phyloP scores from a whole-genome alignment of 2,797 vertebrate genomes.

The Hyperoplus immaculatus region DNA sequence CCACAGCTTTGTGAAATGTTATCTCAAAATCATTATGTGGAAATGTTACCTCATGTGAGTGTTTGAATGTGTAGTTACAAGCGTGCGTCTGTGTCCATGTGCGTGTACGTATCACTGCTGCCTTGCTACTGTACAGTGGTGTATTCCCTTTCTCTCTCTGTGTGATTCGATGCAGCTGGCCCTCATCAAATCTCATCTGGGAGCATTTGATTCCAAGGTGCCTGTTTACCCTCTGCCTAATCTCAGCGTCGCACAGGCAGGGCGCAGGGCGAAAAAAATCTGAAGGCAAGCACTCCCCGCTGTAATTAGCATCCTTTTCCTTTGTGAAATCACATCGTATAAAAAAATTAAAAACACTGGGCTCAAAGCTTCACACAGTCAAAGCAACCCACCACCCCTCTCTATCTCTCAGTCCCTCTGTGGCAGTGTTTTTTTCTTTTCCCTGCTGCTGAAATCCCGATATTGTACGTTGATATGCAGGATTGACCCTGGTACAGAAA shows the following conservation, averaged over 20 bases:
- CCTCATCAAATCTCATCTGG: constrained; percentile 86
- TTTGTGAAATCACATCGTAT: constrained; percentile 77
- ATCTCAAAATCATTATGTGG: constrained; percentile 76
- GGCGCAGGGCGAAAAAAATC: constrained; percentile 75
- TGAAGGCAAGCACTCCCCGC: constrained; percentile 60
- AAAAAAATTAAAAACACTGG: constrained; percentile 45
- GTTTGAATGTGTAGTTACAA: constrained; percentile 50
- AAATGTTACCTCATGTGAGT: constrained; percentile 68
- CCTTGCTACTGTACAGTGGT: constrained; percentile 71
- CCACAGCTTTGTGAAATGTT: constrained; percentile 63
- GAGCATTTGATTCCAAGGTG: constrained; percentile 85
- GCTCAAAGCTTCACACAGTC: constrained; percentile 41
- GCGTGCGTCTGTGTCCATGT: constrained; percentile 1
- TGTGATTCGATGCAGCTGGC: constrained; percentile 82
- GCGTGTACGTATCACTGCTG: constrained; percentile 41
- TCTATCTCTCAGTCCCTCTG: constrained; percentile 35
- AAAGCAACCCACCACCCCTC: constrained; percentile 48
- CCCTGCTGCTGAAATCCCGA: constrained; percentile 62
- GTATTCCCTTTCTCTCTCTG: constrained; percentile 59
- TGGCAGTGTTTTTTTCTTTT: constrained; percentile 18
- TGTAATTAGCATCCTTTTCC: constrained; percentile 83
- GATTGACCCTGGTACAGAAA: constrained; percentile 55
- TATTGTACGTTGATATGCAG: constrained; percentile 66
- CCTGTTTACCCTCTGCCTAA: constrained; percentile 81
- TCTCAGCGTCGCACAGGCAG: constrained; percentile 83